Base-by-base conservation (phyloP, 2,113 vertebrate genomes). In the Vulpes lagopus region DNA sequence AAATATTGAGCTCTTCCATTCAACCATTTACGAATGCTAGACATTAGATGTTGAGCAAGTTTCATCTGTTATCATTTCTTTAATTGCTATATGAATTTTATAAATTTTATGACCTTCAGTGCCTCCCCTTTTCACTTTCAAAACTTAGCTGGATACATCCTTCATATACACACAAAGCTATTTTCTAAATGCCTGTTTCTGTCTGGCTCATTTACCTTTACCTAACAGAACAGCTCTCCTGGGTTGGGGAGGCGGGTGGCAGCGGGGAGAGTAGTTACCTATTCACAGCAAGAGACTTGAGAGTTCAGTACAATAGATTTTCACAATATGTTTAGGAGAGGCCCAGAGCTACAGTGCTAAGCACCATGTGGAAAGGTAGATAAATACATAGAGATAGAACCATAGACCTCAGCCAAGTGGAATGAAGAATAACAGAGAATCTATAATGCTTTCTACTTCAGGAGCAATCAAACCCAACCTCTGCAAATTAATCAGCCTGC, bases 401-500 rank as follows among this genome's bases (percentile, higher is more conserved):
- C 51, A 43, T 8, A 98, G 95, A 73, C 80, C 53, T 76, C 74
- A 74, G 85, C 81, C 93, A 79, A 96, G 95, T 89, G 91, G 65
- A 82, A 27, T 84, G 83, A 88, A 93, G 85, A 98, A 93, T 89
- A 93, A 89, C 92, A 92, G 67, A 87, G 67, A 97, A 95, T 95
- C 83, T 91, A 90, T 96, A 87, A 95, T 62, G 90, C 95, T 96
- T 96, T 96, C 84, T 94, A 80, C 83, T 96, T 98, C 80, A 90
- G 74, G 14, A 23, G 64, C 84, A 71, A 90, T 97, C 97, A 97
- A 73, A 97, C 74, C 53, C 96, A 96, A 97, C 62, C 90, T 96
- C 92, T 96, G 90, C 59, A 96, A 98, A 96, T 95, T 94, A 97
- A 95, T 96, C 96, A 95, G 80, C 62, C 89, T 91, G 74, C 30